Evolutionary conservation across 1,140 invertebrate species (phyloP).

Genomic region (Zaprionus africanus): DNA sequence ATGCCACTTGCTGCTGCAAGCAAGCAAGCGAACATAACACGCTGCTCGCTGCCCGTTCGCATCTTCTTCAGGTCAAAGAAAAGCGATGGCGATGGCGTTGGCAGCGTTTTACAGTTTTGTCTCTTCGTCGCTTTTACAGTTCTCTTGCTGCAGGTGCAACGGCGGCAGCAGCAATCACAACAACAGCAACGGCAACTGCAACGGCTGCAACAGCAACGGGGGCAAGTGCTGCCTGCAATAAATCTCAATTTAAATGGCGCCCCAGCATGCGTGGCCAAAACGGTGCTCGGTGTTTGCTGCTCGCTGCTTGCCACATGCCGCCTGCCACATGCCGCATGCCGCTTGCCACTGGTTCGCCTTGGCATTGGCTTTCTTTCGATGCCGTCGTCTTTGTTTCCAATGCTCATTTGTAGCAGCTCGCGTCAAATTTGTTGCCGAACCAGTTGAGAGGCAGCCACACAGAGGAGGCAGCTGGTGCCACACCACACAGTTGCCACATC

Average conservation of each 20-base stretch:
- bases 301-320: slow-evolving; percentile 36
- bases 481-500: slow-evolving; percentile 26
- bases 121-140: slow-evolving; percentile 46
- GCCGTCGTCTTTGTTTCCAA: slow-evolving; percentile 27
- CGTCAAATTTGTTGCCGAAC: slow-evolving; percentile 81
- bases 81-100: slow-evolving; percentile 24
- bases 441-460: slow-evolving; percentile 55
- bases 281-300: slow-evolving; percentile 64
- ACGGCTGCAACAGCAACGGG: slow-evolving; percentile 45
- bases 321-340: background rate
- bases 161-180: slow-evolving; percentile 33
- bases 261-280: slow-evolving; percentile 83
- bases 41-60: slow-evolving; percentile 8
- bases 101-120: slow-evolving; percentile 75
- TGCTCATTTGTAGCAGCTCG: slow-evolving; percentile 75
- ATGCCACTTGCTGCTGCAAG: slow-evolving; percentile 5
- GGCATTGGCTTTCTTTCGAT: slow-evolving; percentile 32
- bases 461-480: slow-evolving; percentile 13
- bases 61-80: slow-evolving; percentile 33
- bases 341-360: slow-evolving; percentile 15
- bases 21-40: background rate
- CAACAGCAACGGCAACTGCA: slow-evolving; percentile 20
- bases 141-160: slow-evolving; percentile 41
- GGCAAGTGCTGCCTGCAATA: slow-evolving; percentile 73
- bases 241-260: slow-evolving; percentile 84